These are phyloP conservation scores for Xanthorhoe spadicearia DNA, from an alignment of 2,888 invertebrate genomes.

Conservation along the genomic window DNA sequence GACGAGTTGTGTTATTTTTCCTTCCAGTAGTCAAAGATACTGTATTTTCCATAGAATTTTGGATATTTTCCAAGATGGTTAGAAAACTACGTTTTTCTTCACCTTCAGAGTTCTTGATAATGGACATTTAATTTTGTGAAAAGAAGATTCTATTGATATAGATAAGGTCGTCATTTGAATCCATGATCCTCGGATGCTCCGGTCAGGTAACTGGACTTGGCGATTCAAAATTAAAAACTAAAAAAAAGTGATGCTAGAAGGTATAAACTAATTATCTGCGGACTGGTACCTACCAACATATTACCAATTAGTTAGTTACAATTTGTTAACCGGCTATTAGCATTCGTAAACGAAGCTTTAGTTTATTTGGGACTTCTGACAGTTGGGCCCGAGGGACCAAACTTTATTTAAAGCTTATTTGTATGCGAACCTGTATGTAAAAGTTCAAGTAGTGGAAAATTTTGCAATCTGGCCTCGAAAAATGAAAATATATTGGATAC, in stretches of 20 bases:
- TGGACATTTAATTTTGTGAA: too few species aligned
- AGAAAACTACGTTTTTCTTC: too few species aligned
- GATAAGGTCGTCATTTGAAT: too few species aligned
- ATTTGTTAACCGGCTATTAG: constrained; percentile 61
- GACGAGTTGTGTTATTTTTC: not conserved
- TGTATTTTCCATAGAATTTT: too few species aligned
- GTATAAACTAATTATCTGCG: constrained; percentile 2
- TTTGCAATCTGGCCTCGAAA: constrained; percentile 16
- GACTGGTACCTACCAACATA: constrained; percentile 12
- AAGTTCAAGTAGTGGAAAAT: constrained; percentile 24
- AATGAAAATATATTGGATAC: constrained; percentile 17
- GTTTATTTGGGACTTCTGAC: constrained; percentile 56
- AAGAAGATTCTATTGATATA: too few species aligned
- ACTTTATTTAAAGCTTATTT: constrained; percentile 64
- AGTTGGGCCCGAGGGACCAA: constrained; percentile 60
- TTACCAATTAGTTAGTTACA: constrained; percentile 40
- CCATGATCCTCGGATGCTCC: too few species aligned
- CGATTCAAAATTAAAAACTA: not conserved
- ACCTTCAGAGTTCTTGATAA: too few species aligned
- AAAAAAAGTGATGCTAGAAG: not conserved
- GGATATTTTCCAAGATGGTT: too few species aligned
- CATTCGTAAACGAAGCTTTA: constrained; percentile 51
- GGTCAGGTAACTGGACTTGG: too few species aligned
- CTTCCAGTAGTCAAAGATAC: too few species aligned
- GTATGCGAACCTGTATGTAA: constrained; percentile 46